Evolutionary conservation across 2,113 vertebrate genomes (phyloP).

Genomic region (Micronycteris hirsuta): DNA sequence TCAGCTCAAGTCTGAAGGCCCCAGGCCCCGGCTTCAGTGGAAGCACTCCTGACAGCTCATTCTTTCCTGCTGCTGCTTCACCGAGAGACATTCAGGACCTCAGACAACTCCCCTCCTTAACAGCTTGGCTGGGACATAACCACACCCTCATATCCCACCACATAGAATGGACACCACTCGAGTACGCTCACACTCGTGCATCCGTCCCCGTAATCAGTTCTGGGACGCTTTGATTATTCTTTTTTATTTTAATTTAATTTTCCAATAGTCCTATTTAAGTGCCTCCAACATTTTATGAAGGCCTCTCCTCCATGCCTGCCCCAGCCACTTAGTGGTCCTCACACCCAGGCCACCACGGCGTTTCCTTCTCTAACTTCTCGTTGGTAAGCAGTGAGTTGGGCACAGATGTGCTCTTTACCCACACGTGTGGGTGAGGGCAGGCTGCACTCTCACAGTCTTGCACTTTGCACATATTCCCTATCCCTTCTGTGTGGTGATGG

Average conservation of each 20-base stretch:
- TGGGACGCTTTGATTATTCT: neutral
- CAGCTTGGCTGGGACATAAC: neutral
- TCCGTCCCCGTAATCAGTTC: neutral
- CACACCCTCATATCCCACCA: too few relatives aligned
- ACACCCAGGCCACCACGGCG: too few relatives aligned
- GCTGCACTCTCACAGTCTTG: accelerated
- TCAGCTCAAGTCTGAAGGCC: neutral
- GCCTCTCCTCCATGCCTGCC: neutral
- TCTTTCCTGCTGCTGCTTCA: neutral
- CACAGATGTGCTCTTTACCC: neutral
- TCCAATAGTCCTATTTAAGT: neutral
- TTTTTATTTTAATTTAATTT: neutral
- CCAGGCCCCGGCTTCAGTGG: too few relatives aligned
- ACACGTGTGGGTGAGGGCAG: neutral
- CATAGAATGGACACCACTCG: neutral
- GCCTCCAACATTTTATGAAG: neutral
- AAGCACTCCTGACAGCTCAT: too few relatives aligned
- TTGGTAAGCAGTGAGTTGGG: neutral
- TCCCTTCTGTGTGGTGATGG: neutral
- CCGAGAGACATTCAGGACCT: too few relatives aligned
- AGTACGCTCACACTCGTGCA: neutral
- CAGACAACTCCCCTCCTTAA: neutral
- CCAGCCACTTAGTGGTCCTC: neutral
- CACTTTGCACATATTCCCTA: neutral
- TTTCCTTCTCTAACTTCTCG: neutral